These are phyloP conservation scores for Scaptomyza pallida DNA, from an alignment of 1,140 invertebrate genomes.

Conservation along the genomic window DNA sequence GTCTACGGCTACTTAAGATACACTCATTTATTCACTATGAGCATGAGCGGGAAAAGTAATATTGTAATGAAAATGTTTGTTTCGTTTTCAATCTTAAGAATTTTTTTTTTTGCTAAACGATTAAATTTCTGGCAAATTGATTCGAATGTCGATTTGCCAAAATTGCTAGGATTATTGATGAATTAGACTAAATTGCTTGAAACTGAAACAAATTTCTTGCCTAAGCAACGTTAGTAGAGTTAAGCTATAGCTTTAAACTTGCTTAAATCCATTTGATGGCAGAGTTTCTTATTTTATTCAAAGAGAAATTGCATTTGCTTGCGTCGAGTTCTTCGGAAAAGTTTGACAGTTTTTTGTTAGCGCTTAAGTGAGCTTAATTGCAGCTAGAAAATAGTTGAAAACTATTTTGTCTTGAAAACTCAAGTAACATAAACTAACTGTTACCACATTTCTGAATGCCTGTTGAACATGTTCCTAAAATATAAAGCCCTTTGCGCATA, in stretches of 20 bases:
- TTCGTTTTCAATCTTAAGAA: neutral
- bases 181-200: constrained; percentile 6
- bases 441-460: neutral
- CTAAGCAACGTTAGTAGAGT: neutral
- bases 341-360: neutral
- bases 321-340: neutral
- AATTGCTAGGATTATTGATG: constrained; percentile 9
- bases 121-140: constrained; percentile 27
- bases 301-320: neutral
- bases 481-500: neutral
- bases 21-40: neutral
- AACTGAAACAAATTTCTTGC: constrained; percentile 15
- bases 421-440: neutral
- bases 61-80: constrained; percentile 10
- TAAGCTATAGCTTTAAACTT: neutral
- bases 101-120: neutral
- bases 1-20: constrained; percentile 1
- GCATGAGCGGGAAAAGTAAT: neutral
- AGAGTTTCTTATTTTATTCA: neutral
- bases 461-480: neutral
- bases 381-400: constrained; percentile 5
- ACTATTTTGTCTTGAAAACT: neutral
- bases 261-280: neutral
- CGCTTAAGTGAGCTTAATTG: constrained; percentile 9
- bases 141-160: neutral